phyloP scores from a whole-genome alignment of 2,888 invertebrate genomes.

The Tribolium freemani region DNA sequence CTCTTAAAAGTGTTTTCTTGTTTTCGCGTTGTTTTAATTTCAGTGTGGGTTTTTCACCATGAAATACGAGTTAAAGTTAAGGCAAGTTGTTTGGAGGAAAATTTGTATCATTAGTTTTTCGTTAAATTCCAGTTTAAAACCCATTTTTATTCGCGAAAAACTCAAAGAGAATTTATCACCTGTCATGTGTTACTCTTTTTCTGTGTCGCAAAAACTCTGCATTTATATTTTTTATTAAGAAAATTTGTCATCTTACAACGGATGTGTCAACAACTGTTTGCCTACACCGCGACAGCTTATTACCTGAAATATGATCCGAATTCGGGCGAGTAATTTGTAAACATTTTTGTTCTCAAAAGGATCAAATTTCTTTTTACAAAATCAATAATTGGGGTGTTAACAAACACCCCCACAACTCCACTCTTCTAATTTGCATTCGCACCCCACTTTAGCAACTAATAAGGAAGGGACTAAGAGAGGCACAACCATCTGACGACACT shows the following conservation, averaged over 20 bases:
- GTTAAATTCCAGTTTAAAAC: slow-evolving; percentile 6
- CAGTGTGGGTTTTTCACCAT: slow-evolving; percentile 13
- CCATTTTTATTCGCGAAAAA: slow-evolving; percentile 3
- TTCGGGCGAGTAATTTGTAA: too few species aligned
- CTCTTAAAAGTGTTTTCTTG: slow-evolving; percentile 44
- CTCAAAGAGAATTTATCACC: slow-evolving; percentile 9
- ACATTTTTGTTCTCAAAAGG: too few species aligned
- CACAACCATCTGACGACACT: background rate
- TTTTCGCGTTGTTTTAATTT: slow-evolving; percentile 26
- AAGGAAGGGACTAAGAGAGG: background rate
- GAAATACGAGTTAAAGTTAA: slow-evolving; percentile 25
- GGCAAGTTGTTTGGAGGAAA: background rate
- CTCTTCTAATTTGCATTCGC: background rate
- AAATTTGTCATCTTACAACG: background rate
- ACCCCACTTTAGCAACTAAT: background rate
- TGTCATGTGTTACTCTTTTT: background rate
- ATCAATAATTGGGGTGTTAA: too few species aligned
- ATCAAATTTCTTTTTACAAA: too few species aligned
- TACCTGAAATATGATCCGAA: too few species aligned
- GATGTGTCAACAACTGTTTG: too few species aligned
- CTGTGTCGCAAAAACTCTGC: background rate
- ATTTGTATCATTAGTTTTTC: slow-evolving; percentile 20
- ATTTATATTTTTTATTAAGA: slow-evolving; percentile 2
- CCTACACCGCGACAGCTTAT: too few species aligned
- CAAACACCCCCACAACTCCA: background rate